Percentiles rank a stretch among this genome's conserved stretches.
Evolutionary conservation across 2,888 invertebrate species (phyloP).

Genomic region (Therioaphis trifolii): DNA sequence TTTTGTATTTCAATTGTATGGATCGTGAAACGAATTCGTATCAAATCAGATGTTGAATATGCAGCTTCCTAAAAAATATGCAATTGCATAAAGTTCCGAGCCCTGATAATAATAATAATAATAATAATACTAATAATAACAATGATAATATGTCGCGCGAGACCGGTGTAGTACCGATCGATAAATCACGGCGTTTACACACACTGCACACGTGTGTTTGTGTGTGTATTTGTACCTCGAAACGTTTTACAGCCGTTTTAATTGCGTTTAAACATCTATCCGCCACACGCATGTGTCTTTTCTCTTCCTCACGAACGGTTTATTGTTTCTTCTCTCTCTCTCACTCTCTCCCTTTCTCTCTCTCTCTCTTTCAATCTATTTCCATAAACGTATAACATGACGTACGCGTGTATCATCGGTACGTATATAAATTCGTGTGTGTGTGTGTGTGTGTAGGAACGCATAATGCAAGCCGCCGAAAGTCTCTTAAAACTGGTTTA

Average conservation of each 20-base stretch:
- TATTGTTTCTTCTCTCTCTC: not conserved
- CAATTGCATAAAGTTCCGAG: no score
- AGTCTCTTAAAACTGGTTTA: constrained; percentile 52
- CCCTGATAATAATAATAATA: no score
- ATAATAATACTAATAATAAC: no score
- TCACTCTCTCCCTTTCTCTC: not conserved
- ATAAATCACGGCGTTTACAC: not conserved
- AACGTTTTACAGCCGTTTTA: constrained; percentile 34
- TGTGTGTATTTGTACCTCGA: not conserved
- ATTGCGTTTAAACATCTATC: not conserved
- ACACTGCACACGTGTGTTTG: no score
- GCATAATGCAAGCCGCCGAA: constrained; percentile 32
- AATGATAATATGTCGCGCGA: not conserved
- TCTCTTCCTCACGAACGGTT: not conserved
- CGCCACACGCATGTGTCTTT: no score
- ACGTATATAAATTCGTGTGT: not conserved
- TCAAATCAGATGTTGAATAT: no score
- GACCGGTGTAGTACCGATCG: not conserved
- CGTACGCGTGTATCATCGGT: not conserved
- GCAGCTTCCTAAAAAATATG: no score
- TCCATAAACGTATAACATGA: no score
- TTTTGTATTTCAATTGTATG: no score
- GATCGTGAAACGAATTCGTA: no score
- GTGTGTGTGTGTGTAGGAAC: not conserved
- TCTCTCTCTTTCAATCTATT: not conserved